A percentile compares a stretch with the other conserved stretches of the same genome.
These are phyloP conservation scores for Tetropium fuscum DNA, from an alignment of 2,888 invertebrate genomes.

Conservation along the genomic window DNA sequence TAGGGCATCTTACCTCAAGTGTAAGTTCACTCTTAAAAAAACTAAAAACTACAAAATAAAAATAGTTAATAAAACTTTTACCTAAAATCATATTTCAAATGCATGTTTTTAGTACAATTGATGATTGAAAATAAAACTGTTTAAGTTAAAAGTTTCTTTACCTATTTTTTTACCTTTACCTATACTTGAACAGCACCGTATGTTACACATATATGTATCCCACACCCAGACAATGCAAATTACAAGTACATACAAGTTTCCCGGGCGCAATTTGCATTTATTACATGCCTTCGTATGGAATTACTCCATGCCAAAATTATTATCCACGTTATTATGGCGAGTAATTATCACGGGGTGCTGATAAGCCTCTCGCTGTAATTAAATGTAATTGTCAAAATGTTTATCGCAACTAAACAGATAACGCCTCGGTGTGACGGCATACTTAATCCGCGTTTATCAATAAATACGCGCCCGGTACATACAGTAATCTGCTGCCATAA, in stretches of 20 bases:
- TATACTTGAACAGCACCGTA: too few relatives aligned
- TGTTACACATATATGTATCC: too few relatives aligned
- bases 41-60: too few relatives aligned
- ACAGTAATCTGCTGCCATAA: conserved; percentile 8
- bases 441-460: conserved; percentile 10
- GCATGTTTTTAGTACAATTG: too few relatives aligned
- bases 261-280: background rate
- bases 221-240: background rate
- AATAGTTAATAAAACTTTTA: too few relatives aligned
- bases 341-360: conserved; percentile 2
- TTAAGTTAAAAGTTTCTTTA: too few relatives aligned
- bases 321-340: conserved; percentile 6
- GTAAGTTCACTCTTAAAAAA: too few relatives aligned
- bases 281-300: background rate
- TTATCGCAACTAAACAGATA: conserved; percentile 14
- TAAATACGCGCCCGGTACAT: conserved; percentile 6
- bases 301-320: conserved; percentile 2
- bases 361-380: conserved; percentile 1
- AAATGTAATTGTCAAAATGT: conserved; percentile 13
- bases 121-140: too few relatives aligned
- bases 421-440: background rate
- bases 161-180: too few relatives aligned
- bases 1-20: too few relatives aligned
- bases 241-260: background rate
- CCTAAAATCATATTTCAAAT: too few relatives aligned